Conservation (phyloP, 2,888 invertebrate species). For the Pristionchus japonicus region DNA sequence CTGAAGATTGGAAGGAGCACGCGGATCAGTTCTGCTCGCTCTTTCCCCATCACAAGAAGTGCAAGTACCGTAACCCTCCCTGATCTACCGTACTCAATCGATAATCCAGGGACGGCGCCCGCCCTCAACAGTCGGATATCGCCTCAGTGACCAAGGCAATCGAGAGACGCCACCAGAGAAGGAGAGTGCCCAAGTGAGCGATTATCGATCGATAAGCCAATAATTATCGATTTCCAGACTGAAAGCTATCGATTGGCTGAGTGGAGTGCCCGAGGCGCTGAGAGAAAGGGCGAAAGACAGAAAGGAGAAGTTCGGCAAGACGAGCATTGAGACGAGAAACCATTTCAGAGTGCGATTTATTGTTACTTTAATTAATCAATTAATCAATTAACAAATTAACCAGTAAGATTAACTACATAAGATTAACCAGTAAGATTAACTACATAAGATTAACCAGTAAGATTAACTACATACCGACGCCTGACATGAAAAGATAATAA, state of each 20-base stretch:
- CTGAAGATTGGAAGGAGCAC: slow-evolving; percentile 42
- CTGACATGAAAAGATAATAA: no score
- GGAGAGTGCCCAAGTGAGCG: slow-evolving; percentile 21
- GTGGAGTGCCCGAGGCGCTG: background rate
- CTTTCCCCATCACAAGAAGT: slow-evolving; percentile 28
- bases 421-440: no score
- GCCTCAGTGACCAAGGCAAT: background rate
- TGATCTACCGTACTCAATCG: background rate
- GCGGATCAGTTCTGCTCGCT: slow-evolving; percentile 36
- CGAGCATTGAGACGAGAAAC: background rate
- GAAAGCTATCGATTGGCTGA: slow-evolving; percentile 1
- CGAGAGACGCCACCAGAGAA: slow-evolving; percentile 21
- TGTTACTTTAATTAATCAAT: background rate
- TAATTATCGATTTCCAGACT: no score
- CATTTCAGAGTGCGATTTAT: background rate
- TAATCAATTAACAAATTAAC: no score
- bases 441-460: no score
- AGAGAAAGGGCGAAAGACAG: background rate
- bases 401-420: no score
- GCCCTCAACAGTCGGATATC: background rate
- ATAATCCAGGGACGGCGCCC: background rate
- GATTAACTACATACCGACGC: no score
- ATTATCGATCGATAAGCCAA: slow-evolving; percentile 17
- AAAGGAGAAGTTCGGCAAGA: slow-evolving; percentile 9
- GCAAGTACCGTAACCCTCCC: slow-evolving; percentile 4